Percentiles rank a stretch among this genome's conserved stretches.
phyloP scores from a whole-genome alignment of 2,888 invertebrate genomes.

The Tenodera sinensis region DNA sequence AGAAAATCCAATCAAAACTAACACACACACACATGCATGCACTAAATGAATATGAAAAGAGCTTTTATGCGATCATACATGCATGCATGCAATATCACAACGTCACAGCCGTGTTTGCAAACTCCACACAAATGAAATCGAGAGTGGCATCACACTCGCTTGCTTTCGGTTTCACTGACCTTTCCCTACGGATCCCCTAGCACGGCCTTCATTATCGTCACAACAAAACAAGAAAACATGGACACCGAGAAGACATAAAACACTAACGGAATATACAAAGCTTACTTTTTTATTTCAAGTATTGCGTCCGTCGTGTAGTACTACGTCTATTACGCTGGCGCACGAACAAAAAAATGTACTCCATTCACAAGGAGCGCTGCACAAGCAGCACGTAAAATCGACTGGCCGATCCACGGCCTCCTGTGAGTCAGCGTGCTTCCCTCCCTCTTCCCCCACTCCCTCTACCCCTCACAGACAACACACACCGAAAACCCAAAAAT shows the following conservation, averaged over 20 bases:
- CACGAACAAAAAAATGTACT: slow-evolving; percentile 27
- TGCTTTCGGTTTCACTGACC: slow-evolving; percentile 23
- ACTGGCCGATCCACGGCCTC: slow-evolving; percentile 22
- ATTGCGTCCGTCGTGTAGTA: slow-evolving; percentile 13
- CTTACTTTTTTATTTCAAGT: slow-evolving; percentile 9
- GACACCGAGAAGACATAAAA: not conserved
- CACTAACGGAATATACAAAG: not conserved
- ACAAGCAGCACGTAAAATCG: slow-evolving; percentile 28
- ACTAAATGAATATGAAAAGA: not conserved
- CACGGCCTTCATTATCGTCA: not conserved
- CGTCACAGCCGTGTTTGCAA: not conserved
- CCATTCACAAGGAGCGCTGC: slow-evolving; percentile 27
- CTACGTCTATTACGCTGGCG: slow-evolving; percentile 26
- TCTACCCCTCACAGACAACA: not conserved
- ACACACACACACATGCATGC: too few relatives aligned
- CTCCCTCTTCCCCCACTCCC: not conserved
- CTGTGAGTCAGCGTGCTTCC: slow-evolving; percentile 29
- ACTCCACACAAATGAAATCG: not conserved
- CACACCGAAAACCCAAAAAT: not conserved
- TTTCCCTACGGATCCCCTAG: slow-evolving; percentile 9
- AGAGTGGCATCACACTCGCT: not conserved
- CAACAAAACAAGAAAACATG: not conserved
- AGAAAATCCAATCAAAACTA: not conserved
- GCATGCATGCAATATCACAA: not conserved
- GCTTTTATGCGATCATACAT: not conserved